Percentiles rank a stretch among this genome's conserved stretches.
Evolutionary conservation across 2,797 vertebrate species (phyloP).

Genomic region (Bradypodion ventrale): DNA sequence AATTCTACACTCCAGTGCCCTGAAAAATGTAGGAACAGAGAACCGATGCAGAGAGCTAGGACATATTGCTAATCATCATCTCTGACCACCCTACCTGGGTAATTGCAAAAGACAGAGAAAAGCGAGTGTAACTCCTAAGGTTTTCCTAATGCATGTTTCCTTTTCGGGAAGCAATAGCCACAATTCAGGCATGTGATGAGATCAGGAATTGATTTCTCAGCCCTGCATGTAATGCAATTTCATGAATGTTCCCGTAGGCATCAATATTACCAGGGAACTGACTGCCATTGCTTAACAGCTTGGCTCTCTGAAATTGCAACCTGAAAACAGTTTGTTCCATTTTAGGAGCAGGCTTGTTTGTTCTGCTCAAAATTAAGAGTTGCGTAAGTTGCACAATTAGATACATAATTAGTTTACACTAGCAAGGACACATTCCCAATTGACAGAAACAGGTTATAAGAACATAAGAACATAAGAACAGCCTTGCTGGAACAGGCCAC

Average conservation of each 20-base stretch:
- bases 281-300: not conserved
- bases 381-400: no score
- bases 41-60: not conserved
- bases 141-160: not conserved
- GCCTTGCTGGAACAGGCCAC: no score
- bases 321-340: not conserved
- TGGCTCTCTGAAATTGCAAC: not conserved
- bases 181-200: not conserved
- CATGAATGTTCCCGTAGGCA: not conserved
- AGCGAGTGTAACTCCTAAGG: not conserved
- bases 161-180: not conserved
- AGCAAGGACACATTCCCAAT: no score
- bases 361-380: not conserved
- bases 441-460: no score
- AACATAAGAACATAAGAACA: no score
- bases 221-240: not conserved
- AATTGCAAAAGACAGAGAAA: conserved; percentile 2
- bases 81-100: not conserved
- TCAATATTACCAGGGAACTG: not conserved
- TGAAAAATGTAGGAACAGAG: not conserved
- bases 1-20: not conserved
- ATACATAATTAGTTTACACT: no score
- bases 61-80: not conserved
- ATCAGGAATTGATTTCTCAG: not conserved
- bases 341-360: not conserved